Evolutionary conservation across 2,797 vertebrate species (phyloP).

Genomic region (Manis pentadactyla): DNA sequence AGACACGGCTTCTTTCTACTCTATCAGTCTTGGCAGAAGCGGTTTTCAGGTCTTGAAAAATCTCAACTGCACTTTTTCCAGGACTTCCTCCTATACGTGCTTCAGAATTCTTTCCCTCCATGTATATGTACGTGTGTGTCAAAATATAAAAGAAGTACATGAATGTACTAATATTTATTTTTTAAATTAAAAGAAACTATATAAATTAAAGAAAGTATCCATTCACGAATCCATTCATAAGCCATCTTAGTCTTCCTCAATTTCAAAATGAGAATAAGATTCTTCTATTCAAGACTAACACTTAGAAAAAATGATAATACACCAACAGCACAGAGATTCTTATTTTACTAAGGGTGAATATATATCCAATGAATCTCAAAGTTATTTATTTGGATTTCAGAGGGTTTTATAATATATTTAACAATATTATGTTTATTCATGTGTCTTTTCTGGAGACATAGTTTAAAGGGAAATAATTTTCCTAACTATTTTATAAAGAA

Average conservation of each 20-base stretch:
- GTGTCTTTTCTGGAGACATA: background rate
- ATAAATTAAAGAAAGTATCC: background rate
- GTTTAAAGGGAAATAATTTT: slow-evolving; percentile 1
- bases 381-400: background rate
- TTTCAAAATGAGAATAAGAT: slow-evolving; percentile 30
- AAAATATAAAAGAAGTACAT: background rate
- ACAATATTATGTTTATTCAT: background rate
- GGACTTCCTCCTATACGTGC: background rate
- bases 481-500: background rate
- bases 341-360: background rate
- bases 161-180: background rate
- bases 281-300: background rate
- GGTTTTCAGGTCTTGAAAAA: background rate
- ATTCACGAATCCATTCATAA: background rate
- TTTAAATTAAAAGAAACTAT: background rate
- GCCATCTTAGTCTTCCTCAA: background rate
- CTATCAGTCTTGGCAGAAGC: background rate
- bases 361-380: background rate
- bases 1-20: background rate
- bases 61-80: background rate
- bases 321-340: background rate
- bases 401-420: slow-evolving; percentile 7
- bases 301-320: background rate
- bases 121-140: background rate
- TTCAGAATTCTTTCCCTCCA: background rate